Conservation (phyloP, 2,113 vertebrate species). For the Morone chrysops region DNA sequence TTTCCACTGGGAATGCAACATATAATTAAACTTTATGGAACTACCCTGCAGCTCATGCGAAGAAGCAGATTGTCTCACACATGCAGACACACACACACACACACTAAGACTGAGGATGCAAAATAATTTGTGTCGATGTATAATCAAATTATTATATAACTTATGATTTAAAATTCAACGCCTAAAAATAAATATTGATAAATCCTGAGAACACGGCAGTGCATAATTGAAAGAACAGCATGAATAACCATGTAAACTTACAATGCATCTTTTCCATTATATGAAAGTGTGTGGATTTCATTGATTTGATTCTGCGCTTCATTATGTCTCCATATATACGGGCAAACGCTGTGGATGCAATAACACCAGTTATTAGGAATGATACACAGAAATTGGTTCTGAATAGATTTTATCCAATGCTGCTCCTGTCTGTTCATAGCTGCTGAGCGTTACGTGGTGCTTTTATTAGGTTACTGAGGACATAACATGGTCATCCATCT, state of each 20-base stretch:
- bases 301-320: conserved; percentile 67
- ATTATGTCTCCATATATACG: conserved; percentile 61
- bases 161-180: conserved; percentile 72
- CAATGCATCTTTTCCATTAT: conserved; percentile 59
- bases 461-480: conserved; percentile 59
- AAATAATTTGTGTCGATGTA: conserved; percentile 72
- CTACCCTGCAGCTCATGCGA: conserved; percentile 75
- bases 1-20: conserved; percentile 81
- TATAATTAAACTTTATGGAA: conserved; percentile 88
- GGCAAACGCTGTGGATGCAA: conserved; percentile 51
- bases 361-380: conserved; percentile 69
- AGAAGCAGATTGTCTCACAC: conserved; percentile 64
- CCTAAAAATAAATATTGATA: conserved; percentile 78
- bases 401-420: conserved; percentile 50
- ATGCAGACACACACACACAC: conserved; percentile 48
- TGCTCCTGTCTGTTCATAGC: conserved; percentile 47
- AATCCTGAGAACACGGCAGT: conserved; percentile 55
- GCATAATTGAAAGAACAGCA: conserved; percentile 67
- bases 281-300: conserved; percentile 65
- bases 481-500: conserved; percentile 62
- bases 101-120: conserved; percentile 49
- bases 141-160: conserved; percentile 76
- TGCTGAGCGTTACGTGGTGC: conserved; percentile 32
- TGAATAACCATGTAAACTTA: conserved; percentile 64
- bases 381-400: conserved; percentile 57